A percentile compares a stretch with the other conserved stretches of the same genome.
Conservation (phyloP, 1,140 invertebrate genomes). For the Drosophila guanche region DNA sequence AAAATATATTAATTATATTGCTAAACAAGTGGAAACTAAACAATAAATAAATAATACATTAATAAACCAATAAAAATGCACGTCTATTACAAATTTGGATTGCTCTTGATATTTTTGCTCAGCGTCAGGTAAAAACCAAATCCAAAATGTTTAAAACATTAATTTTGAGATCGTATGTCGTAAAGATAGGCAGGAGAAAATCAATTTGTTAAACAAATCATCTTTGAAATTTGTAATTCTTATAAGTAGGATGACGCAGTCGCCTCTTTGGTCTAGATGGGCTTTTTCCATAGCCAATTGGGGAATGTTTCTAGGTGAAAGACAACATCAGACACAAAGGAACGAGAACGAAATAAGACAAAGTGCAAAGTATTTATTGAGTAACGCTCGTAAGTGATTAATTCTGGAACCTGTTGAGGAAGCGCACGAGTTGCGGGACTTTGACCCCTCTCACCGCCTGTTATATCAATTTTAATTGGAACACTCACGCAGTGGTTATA, state of each 20-base stretch:
- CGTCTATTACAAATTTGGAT: slow-evolving; percentile 81
- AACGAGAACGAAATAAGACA: slow-evolving; percentile 6
- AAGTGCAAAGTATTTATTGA: slow-evolving; percentile 60
- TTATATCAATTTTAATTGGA: slow-evolving; percentile 46
- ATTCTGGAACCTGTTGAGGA: slow-evolving; percentile 54
- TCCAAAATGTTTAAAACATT: slow-evolving; percentile 5
- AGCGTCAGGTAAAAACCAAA: slow-evolving; percentile 73
- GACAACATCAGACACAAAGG: slow-evolving; percentile 10
- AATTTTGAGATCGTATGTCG: background rate
- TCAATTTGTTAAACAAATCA: background rate
- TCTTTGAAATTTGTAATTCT: slow-evolving; percentile 23
- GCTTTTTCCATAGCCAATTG: too few relatives aligned
- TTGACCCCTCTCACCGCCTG: slow-evolving; percentile 37
- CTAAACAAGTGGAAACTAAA: slow-evolving; percentile 33
- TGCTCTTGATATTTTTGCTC: slow-evolving; percentile 78
- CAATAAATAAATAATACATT: slow-evolving; percentile 27
- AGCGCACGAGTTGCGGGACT: slow-evolving; percentile 34
- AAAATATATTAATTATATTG: slow-evolving; percentile 16
- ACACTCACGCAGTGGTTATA: slow-evolving; percentile 45
- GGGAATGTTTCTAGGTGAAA: slow-evolving; percentile 33
- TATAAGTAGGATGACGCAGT: slow-evolving; percentile 7
- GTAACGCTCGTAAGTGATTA: slow-evolving; percentile 46
- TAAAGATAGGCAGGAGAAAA: background rate
- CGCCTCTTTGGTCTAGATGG: background rate
- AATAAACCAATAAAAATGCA: slow-evolving; percentile 53